Conservation (phyloP, 2,888 invertebrate genomes). For the Dastarcus helophoroides region DNA sequence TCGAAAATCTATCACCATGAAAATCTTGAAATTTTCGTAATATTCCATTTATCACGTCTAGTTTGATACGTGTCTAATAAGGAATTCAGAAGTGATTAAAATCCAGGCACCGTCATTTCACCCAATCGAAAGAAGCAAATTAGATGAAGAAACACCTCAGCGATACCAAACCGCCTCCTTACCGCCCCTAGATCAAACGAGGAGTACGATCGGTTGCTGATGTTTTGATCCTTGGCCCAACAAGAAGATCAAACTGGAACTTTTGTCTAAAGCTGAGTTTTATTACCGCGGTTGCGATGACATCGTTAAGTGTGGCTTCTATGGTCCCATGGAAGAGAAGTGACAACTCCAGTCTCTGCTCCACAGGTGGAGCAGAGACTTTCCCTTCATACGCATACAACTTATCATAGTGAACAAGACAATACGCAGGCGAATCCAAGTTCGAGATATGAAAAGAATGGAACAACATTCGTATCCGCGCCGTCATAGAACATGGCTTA, state of each 20-base stretch:
- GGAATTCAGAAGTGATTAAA: no score
- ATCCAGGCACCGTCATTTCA: no score
- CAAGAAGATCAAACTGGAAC: conserved; percentile 46
- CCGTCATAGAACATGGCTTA: conserved; percentile 56
- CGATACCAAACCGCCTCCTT: background rate
- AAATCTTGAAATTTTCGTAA: no score
- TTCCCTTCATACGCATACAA: conserved; percentile 64
- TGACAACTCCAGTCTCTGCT: conserved; percentile 74
- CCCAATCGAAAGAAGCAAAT: conserved; percentile 7
- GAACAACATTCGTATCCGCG: conserved; percentile 42
- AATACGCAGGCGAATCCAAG: conserved; percentile 10
- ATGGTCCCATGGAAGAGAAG: conserved; percentile 66
- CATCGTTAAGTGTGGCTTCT: conserved; percentile 58
- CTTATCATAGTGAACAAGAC: conserved; percentile 12
- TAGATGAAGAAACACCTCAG: conserved; percentile 6
- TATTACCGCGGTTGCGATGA: conserved; percentile 66
- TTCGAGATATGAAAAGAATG: conserved; percentile 22
- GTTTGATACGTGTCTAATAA: no score
- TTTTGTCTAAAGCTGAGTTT: conserved; percentile 71
- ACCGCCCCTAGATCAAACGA: conserved; percentile 28
- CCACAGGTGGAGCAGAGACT: conserved; percentile 69
- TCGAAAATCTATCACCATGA: no score
- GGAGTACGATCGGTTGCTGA: conserved; percentile 51
- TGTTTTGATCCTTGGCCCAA: conserved; percentile 59
- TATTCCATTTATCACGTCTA: no score